Evolutionary conservation across 2,113 vertebrate species (phyloP).

Genomic region (Xenopus borealis): DNA sequence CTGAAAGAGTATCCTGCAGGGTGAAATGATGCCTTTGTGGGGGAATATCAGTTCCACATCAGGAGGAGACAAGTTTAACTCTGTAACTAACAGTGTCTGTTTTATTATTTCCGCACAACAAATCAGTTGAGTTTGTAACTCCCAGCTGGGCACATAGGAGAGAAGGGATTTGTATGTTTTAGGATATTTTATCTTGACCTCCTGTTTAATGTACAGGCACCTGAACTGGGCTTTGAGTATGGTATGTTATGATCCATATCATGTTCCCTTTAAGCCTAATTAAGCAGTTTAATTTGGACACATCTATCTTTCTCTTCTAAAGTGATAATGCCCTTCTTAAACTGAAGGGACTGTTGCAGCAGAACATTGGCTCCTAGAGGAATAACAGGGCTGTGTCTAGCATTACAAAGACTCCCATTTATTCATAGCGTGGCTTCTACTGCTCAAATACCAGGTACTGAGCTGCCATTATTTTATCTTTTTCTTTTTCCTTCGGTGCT

Average conservation of each 20-base stretch:
- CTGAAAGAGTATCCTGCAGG: slow-evolving; percentile 61
- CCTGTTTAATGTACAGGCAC: slow-evolving; percentile 6
- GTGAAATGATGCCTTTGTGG: slow-evolving; percentile 58
- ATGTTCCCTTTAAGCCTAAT: slow-evolving; percentile 4
- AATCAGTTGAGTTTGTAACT: slow-evolving; percentile 66
- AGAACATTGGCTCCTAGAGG: slow-evolving; percentile 12
- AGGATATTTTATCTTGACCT: slow-evolving; percentile 30
- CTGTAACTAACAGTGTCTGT: slow-evolving; percentile 51
- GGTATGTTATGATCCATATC: slow-evolving; percentile 15
- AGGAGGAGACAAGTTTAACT: slow-evolving; percentile 38
- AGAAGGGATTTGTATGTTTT: slow-evolving; percentile 59
- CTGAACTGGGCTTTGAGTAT: slow-evolving; percentile 28
- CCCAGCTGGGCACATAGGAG: slow-evolving; percentile 43
- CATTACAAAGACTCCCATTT: slow-evolving; percentile 32
- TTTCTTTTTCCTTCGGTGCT: slow-evolving; percentile 10
- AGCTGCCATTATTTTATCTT: slow-evolving; percentile 3
- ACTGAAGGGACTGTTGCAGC: slow-evolving; percentile 9
- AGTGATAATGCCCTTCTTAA: slow-evolving; percentile 15
- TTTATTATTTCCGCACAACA: slow-evolving; percentile 57
- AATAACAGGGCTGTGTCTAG: neutral
- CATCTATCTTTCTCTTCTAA: slow-evolving; percentile 17
- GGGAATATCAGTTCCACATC: slow-evolving; percentile 53
- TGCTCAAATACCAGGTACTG: slow-evolving; percentile 14
- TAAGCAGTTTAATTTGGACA: slow-evolving; percentile 19
- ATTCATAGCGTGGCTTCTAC: neutral